Conservation (phyloP, 2,113 vertebrate species). For the Myocastor coypus region DNA sequence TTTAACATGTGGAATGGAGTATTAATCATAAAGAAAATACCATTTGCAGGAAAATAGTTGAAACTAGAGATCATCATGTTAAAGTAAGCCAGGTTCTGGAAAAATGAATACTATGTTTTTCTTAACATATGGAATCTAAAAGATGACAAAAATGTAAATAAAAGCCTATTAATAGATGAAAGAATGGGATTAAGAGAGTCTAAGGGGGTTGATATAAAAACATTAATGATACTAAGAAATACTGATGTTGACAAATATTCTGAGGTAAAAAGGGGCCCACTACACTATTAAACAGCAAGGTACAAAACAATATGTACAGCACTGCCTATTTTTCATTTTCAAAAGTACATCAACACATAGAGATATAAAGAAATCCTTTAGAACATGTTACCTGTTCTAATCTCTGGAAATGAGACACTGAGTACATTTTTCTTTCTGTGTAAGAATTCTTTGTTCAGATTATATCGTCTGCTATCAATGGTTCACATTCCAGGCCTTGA, state of each 20-base stretch:
- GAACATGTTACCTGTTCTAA: neutral
- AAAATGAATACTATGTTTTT: neutral
- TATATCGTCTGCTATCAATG: neutral
- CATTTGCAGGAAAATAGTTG: neutral
- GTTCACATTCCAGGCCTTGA: neutral
- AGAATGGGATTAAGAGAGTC: neutral
- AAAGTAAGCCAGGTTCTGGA: neutral
- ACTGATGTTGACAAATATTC: neutral
- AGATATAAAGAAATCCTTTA: neutral
- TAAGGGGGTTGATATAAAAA: neutral
- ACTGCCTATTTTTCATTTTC: neutral
- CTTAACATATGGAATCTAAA: neutral
- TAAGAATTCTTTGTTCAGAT: neutral
- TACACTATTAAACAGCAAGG: neutral
- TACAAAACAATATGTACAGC: neutral
- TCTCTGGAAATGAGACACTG: neutral
- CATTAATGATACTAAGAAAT: neutral
- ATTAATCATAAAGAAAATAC: neutral
- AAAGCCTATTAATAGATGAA: neutral
- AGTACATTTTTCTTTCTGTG: neutral
- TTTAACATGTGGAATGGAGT: neutral
- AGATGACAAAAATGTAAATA: neutral
- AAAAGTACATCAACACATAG: neutral
- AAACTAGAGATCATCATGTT: neutral
- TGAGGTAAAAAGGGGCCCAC: neutral